These are phyloP conservation scores for Teleiodes luculella DNA, from an alignment of 2,888 invertebrate genomes.

Conservation along the genomic window DNA sequence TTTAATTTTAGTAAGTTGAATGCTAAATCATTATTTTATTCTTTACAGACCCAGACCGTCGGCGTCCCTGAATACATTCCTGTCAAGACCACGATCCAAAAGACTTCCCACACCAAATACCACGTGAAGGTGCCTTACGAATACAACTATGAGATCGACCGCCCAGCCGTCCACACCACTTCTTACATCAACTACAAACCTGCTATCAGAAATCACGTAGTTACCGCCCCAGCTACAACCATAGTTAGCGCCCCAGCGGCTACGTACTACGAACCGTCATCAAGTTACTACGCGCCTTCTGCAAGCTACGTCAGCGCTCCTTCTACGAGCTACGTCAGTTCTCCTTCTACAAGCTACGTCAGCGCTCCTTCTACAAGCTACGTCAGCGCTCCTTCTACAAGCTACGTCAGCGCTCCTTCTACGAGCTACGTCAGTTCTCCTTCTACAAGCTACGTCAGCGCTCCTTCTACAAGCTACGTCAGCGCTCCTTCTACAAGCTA, in stretches of 20 bases:
- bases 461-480: background rate
- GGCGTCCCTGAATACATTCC: conserved; percentile 4
- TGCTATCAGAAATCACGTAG: background rate
- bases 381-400: background rate
- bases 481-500: background rate
- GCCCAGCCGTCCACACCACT: background rate
- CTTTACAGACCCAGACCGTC: conserved; percentile 1
- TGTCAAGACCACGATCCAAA: conserved; percentile 4
- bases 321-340: background rate
- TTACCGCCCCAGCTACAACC: background rate
- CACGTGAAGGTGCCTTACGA: conserved; percentile 4
- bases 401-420: background rate
- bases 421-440: background rate
- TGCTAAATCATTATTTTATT: background rate
- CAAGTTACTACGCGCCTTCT: background rate
- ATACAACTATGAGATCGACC: conserved; percentile 4
- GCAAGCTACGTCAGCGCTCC: background rate
- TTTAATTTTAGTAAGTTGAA: too few species aligned
- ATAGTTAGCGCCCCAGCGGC: background rate
- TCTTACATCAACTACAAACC: conserved; percentile 3
- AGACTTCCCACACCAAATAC: background rate
- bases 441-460: background rate
- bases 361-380: background rate
- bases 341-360: background rate
- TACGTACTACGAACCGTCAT: background rate